Conservation (phyloP, 2,888 invertebrate species). For the Xiphydria camelus region DNA sequence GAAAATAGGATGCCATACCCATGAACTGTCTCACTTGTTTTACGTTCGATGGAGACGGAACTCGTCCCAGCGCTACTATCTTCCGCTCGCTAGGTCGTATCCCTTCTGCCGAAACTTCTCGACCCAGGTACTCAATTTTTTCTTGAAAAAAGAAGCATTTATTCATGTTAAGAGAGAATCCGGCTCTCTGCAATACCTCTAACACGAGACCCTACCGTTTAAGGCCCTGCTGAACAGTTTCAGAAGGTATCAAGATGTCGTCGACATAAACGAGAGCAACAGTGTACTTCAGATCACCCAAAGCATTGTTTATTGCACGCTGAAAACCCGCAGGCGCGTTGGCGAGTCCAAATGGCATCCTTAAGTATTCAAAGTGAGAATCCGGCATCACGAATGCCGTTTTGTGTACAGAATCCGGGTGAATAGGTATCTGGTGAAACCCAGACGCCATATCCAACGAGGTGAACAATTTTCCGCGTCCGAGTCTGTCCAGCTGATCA, state of each 20-base stretch:
- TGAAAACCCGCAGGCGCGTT: slow-evolving; percentile 4
- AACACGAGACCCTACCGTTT: slow-evolving; percentile 30
- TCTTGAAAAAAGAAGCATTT: slow-evolving; percentile 32
- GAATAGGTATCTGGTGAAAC: slow-evolving; percentile 39
- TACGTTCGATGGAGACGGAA: slow-evolving; percentile 32
- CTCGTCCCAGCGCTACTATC: slow-evolving; percentile 30
- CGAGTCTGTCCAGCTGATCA: too few relatives aligned
- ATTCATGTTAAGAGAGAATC: slow-evolving; percentile 34
- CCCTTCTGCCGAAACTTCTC: slow-evolving; percentile 28
- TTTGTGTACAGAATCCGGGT: slow-evolving; percentile 29
- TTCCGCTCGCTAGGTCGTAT: slow-evolving; percentile 34
- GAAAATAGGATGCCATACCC: slow-evolving; percentile 32
- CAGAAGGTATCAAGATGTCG: slow-evolving; percentile 25
- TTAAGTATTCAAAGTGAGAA: slow-evolving; percentile 36
- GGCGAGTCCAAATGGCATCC: slow-evolving; percentile 40
- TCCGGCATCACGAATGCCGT: slow-evolving; percentile 43
- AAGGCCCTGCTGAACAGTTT: slow-evolving; percentile 20
- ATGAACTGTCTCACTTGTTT: slow-evolving; percentile 37
- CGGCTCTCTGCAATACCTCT: slow-evolving; percentile 24
- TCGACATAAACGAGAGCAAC: slow-evolving; percentile 20
- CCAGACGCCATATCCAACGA: slow-evolving; percentile 35
- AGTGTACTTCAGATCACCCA: slow-evolving; percentile 16
- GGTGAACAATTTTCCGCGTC: too few relatives aligned
- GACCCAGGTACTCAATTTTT: slow-evolving; percentile 36
- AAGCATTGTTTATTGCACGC: slow-evolving; percentile 8